Percentiles rank a stretch among this genome's conserved stretches.
Evolutionary conservation across 2,888 invertebrate species (phyloP).

Genomic region (Lasius fuliginosus): DNA sequence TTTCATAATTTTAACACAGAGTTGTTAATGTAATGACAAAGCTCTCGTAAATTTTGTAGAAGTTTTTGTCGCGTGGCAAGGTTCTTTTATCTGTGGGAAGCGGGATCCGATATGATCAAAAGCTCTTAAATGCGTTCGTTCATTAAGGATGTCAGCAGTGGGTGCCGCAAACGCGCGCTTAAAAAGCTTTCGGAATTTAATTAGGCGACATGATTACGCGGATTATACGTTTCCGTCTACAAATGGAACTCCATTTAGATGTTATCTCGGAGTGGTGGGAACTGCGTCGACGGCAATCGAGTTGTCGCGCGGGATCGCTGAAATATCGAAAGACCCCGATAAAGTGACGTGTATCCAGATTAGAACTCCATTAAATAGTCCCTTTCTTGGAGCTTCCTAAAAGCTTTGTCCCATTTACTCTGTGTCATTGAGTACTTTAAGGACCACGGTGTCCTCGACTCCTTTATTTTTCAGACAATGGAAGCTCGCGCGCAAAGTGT

Average conservation of each 20-base stretch:
- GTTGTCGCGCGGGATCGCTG: slow-evolving; percentile 40
- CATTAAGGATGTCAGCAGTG: slow-evolving; percentile 37
- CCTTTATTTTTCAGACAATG: slow-evolving; percentile 44
- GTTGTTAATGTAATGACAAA: neutral
- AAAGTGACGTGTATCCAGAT: slow-evolving; percentile 42
- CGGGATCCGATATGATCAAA: slow-evolving; percentile 28
- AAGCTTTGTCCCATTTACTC: slow-evolving; percentile 53
- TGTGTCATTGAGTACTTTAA: slow-evolving; percentile 48
- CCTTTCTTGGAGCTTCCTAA: slow-evolving; percentile 16
- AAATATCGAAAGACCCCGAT: slow-evolving; percentile 35
- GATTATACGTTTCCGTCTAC: slow-evolving; percentile 46
- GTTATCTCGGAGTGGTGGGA: slow-evolving; percentile 23
- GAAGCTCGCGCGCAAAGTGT: slow-evolving; percentile 35
- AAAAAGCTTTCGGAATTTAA: slow-evolving; percentile 52
- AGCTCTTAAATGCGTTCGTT: slow-evolving; percentile 41
- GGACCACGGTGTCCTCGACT: slow-evolving; percentile 10
- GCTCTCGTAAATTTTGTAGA: neutral
- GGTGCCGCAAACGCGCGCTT: slow-evolving; percentile 16
- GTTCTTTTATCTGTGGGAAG: neutral
- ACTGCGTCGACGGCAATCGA: slow-evolving; percentile 31
- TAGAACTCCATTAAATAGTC: slow-evolving; percentile 49
- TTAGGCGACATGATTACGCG: slow-evolving; percentile 48
- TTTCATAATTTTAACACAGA: neutral
- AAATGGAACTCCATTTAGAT: slow-evolving; percentile 53
- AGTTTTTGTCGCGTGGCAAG: slow-evolving; percentile 13